phyloP scores from a whole-genome alignment of 2,888 invertebrate genomes.

The Disparrhopalites patrizii region DNA sequence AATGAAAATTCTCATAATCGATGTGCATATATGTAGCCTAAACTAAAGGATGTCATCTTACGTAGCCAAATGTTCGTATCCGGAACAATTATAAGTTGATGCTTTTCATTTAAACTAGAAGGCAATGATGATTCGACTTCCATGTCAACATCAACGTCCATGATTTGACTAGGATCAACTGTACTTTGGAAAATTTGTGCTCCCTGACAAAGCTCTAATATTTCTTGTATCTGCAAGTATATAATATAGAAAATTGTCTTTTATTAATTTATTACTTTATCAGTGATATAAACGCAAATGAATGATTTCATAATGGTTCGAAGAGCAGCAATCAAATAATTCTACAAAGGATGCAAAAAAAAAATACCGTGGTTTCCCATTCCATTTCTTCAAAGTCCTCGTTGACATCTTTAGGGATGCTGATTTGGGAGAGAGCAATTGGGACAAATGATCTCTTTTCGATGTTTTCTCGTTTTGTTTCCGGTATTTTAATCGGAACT shows the following conservation, averaged over 20 bases:
- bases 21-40: no score
- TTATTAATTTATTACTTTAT: neutral
- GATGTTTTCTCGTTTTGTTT: no score
- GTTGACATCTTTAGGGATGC: neutral
- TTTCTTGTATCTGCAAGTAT: neutral
- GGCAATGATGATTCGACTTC: slow-evolving; percentile 13
- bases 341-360: neutral
- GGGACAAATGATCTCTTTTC: no score
- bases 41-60: no score
- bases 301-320: no score
- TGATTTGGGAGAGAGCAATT: neutral
- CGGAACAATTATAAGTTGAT: slow-evolving; percentile 32
- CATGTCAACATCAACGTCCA: slow-evolving; percentile 18
- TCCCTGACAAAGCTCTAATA: neutral
- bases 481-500: no score
- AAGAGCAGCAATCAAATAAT: no score
- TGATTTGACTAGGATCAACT: neutral
- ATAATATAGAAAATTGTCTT: neutral
- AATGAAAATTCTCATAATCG: no score
- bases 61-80: slow-evolving; percentile 45
- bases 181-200: neutral
- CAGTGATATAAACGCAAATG: no score
- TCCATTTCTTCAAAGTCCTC: slow-evolving; percentile 9
- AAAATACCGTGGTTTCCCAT: slow-evolving; percentile 12
- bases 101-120: neutral